These are phyloP conservation scores for Holacanthus passer DNA, from an alignment of 2,113 vertebrate genomes.

Conservation along the genomic window DNA sequence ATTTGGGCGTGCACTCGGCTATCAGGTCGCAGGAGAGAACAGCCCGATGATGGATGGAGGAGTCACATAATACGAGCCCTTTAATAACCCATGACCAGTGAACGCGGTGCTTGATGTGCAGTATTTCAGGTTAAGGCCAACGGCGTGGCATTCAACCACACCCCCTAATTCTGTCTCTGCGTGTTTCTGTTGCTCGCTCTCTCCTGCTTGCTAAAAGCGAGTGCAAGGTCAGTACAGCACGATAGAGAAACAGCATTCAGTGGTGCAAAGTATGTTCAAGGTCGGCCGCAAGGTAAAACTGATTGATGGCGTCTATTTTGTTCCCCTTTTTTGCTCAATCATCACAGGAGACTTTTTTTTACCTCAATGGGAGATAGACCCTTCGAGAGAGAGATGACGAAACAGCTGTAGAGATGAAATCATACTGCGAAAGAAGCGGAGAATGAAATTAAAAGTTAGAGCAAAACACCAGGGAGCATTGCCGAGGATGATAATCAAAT, in stretches of 20 bases:
- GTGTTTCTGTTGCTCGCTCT: not conserved
- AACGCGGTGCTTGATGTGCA: constrained; percentile 20
- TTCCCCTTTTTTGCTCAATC: constrained; percentile 21
- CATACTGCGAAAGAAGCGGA: not conserved
- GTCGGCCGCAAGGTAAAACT: constrained; percentile 42
- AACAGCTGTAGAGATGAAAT: not conserved
- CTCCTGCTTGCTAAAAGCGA: constrained; percentile 16
- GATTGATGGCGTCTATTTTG: constrained; percentile 45
- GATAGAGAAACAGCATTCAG: constrained; percentile 13
- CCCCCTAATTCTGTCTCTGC: not conserved
- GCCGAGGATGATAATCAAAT: not conserved
- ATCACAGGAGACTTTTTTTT: constrained; percentile 6
- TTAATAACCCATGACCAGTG: constrained; percentile 60
- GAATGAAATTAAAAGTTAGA: constrained; percentile 1
- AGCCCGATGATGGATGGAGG: constrained; percentile 35
- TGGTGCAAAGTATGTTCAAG: constrained; percentile 44
- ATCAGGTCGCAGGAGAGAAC: constrained; percentile 36
- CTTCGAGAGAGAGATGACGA: not conserved
- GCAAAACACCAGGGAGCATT: not conserved
- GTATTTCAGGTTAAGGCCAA: constrained; percentile 37
- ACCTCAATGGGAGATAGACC: not conserved
- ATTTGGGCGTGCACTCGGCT: not conserved
- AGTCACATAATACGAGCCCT: constrained; percentile 47
- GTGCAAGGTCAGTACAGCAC: constrained; percentile 39
- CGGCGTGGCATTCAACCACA: not conserved